phyloP scores from a whole-genome alignment of 2,888 invertebrate species.

The Autographa pulchrina region DNA sequence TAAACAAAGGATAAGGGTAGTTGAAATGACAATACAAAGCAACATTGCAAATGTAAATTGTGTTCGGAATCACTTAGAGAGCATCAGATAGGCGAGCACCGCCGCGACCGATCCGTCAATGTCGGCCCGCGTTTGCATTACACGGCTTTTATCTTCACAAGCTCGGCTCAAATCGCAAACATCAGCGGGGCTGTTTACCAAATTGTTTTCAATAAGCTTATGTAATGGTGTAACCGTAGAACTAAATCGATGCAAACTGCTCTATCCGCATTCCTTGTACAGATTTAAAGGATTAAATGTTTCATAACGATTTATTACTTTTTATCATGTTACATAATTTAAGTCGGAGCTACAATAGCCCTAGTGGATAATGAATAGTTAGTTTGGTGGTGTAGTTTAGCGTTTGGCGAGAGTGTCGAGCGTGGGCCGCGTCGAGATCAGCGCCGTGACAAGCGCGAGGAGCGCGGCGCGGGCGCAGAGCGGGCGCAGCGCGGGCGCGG shows the following conservation, averaged over 20 bases:
- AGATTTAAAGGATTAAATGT: slow-evolving; percentile 81
- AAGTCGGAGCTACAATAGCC: slow-evolving; percentile 75
- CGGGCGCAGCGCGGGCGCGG: slow-evolving; percentile 27
- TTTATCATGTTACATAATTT: slow-evolving; percentile 83
- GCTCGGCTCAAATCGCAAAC: slow-evolving; percentile 85
- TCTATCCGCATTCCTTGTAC: slow-evolving; percentile 73
- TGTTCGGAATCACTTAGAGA: slow-evolving; percentile 86
- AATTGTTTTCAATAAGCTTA: slow-evolving; percentile 88
- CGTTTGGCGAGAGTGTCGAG: slow-evolving; percentile 61
- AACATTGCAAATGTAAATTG: slow-evolving; percentile 86
- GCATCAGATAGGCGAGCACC: slow-evolving; percentile 87
- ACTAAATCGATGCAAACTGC: slow-evolving; percentile 72
- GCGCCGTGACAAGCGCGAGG: slow-evolving; percentile 67
- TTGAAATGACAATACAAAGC: slow-evolving; percentile 84
- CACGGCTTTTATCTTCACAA: slow-evolving; percentile 86
- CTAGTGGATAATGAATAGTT: slow-evolving; percentile 78
- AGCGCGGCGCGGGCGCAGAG: slow-evolving; percentile 27
- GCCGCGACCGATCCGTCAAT: slow-evolving; percentile 88
- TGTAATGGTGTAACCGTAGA: slow-evolving; percentile 81
- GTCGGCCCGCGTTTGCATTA: slow-evolving; percentile 88
- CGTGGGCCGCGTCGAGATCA: slow-evolving; percentile 64
- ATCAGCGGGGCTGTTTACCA: slow-evolving; percentile 86
- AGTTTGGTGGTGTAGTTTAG: slow-evolving; percentile 73
- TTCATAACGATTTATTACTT: slow-evolving; percentile 82
- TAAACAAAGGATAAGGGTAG: slow-evolving; percentile 79